Percentiles rank a stretch among this genome's conserved stretches.
Conservation (phyloP, 2,113 vertebrate genomes). For the Perccottus glenii region DNA sequence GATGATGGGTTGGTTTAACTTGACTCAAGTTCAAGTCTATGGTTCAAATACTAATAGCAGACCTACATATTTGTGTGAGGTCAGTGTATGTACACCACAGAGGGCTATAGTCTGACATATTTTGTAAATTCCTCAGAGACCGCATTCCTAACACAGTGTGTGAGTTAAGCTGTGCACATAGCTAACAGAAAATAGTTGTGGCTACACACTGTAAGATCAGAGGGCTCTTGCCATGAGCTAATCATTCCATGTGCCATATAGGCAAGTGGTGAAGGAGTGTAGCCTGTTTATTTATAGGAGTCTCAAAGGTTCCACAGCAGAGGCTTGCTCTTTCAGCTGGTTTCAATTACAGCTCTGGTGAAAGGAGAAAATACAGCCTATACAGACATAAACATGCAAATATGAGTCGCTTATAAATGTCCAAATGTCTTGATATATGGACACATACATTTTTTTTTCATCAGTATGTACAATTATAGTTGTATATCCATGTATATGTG, state of each 20-base stretch:
- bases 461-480: too few species aligned
- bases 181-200: conserved; percentile 71
- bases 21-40: background rate
- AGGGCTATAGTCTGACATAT: conserved; percentile 14
- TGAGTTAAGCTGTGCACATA: conserved; percentile 54
- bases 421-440: conserved; percentile 12
- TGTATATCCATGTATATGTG: too few species aligned
- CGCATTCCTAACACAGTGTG: conserved; percentile 55
- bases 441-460: background rate
- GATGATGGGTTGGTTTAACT: too few species aligned
- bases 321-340: conserved; percentile 62
- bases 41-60: background rate
- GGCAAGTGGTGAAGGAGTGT: conserved; percentile 73
- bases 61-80: background rate
- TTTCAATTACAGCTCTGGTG: conserved; percentile 73
- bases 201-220: conserved; percentile 69
- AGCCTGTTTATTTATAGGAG: conserved; percentile 78
- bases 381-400: conserved; percentile 52
- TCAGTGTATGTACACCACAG: conserved; percentile 20
- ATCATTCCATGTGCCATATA: conserved; percentile 74
- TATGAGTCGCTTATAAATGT: conserved; percentile 32
- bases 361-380: conserved; percentile 65
- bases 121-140: conserved; percentile 54
- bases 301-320: conserved; percentile 71
- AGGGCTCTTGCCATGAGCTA: conserved; percentile 70